Percentiles rank a stretch among this genome's conserved stretches.
phyloP scores from a whole-genome alignment of 2,797 vertebrate species.

The Dipus sagitta region DNA sequence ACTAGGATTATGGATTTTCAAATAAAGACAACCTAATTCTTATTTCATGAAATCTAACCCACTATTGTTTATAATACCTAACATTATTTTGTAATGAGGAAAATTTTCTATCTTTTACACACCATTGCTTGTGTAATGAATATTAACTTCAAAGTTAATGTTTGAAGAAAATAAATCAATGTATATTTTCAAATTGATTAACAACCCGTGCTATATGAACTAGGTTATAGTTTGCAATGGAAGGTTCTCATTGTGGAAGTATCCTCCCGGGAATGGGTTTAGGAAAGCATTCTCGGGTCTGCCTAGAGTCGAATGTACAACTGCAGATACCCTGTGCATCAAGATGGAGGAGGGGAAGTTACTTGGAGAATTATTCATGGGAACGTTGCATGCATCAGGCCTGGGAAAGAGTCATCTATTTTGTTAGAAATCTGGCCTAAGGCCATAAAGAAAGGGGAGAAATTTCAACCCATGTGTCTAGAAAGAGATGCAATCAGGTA shows the following conservation, averaged over 20 bases:
- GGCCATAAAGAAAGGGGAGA: background rate
- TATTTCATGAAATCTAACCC: background rate
- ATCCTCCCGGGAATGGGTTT: background rate
- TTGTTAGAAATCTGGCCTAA: background rate
- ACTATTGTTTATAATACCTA: background rate
- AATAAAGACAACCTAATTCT: background rate
- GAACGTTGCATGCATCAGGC: background rate
- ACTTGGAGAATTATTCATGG: background rate
- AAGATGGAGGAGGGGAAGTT: background rate
- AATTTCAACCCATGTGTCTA: background rate
- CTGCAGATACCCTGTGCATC: background rate
- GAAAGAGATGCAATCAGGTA: background rate
- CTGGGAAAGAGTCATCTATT: background rate
- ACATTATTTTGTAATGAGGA: constrained; percentile 8
- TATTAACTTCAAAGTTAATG: background rate
- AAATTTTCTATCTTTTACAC: background rate
- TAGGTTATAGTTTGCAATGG: background rate
- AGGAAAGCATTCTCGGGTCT: background rate
- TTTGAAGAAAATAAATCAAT: background rate
- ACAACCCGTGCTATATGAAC: background rate
- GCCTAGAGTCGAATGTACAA: background rate
- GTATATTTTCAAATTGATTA: background rate
- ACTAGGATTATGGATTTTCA: constrained; percentile 7
- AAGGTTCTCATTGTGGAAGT: background rate
- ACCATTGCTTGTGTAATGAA: background rate